phyloP scores from a whole-genome alignment of 2,888 invertebrate species.

The Aphodius granarius region DNA sequence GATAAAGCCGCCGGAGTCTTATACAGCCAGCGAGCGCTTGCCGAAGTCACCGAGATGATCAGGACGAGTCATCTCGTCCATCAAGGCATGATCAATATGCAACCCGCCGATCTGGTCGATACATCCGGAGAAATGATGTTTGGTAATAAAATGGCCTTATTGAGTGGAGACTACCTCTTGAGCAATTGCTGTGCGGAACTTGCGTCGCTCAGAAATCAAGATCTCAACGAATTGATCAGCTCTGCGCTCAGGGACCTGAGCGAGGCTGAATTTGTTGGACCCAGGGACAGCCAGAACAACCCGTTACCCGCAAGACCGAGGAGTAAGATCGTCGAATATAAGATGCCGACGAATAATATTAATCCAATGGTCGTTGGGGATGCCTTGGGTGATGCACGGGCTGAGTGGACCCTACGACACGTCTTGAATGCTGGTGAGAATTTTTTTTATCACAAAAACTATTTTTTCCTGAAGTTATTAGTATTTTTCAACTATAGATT shows the following conservation, averaged over 20 bases:
- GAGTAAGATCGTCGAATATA: slow-evolving; percentile 39
- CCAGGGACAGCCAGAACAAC: slow-evolving; percentile 83
- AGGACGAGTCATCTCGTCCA: slow-evolving; percentile 91
- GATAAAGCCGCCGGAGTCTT: slow-evolving; percentile 85
- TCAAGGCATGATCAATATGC: slow-evolving; percentile 76
- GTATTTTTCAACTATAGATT: too few relatives aligned
- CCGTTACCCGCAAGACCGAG: slow-evolving; percentile 73
- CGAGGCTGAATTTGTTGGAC: slow-evolving; percentile 87
- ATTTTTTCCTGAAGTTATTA: too few relatives aligned
- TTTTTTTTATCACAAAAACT: not conserved
- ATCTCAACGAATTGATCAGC: slow-evolving; percentile 87
- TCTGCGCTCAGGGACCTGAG: slow-evolving; percentile 86
- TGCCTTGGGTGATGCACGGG: slow-evolving; percentile 64
- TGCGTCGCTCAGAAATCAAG: slow-evolving; percentile 76
- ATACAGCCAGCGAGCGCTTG: slow-evolving; percentile 83
- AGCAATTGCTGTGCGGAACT: slow-evolving; percentile 87
- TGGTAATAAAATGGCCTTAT: slow-evolving; percentile 92
- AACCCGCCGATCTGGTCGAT: slow-evolving; percentile 57
- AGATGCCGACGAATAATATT: slow-evolving; percentile 41
- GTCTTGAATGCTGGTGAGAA: slow-evolving; percentile 68
- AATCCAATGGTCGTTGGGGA: slow-evolving; percentile 50
- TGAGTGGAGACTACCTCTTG: slow-evolving; percentile 87
- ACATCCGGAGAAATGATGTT: slow-evolving; percentile 79
- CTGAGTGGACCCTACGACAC: slow-evolving; percentile 81
- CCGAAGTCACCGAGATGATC: slow-evolving; percentile 97